Base-by-base conservation (phyloP, 30 jellyfish, hydroid and myxozoan species). In the Chrysaora quinquecirrha region DNA sequence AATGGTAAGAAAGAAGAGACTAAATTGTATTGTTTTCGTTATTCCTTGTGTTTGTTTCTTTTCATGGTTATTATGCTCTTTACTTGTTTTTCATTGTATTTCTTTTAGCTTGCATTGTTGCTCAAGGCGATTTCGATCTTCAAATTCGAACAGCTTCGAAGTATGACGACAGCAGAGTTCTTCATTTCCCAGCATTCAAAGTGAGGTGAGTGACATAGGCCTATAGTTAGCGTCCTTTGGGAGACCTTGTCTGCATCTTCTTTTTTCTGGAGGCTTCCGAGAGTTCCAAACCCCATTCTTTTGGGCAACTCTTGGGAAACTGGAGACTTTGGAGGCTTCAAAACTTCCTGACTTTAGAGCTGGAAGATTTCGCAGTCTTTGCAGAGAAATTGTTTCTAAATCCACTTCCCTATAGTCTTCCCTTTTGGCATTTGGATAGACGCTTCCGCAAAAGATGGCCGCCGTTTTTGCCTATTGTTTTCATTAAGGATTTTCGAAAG, bases 131-230 rank as follows among this genome's bases (percentile, higher is more conserved):
- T 54, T 88, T 87, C 62, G 99, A 94, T 62, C 75, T 94, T 83
- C 88, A 73, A 25, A 87, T 95, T 46, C 62, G 97, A 35, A 94
- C 96, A 71, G 99, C 99, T 16, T 94, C 99, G 31, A 94, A 94
- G 46, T 94, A 94, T 78, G 99, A 94, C 64, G 99, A 94, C 79
- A 81, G 93, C 67, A 72, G 87, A 64, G 99, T 94, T 29, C 65
- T 88, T 20, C 99, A 88, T 73, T 85, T 87, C 29, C 99, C 99
- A 24, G 85, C 71, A 20, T 83, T 94, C 43, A 85, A 84, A 75
- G 49, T 94, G 29, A 50, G 87, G 99, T 94, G 69, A 27, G 76
- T n/a, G 28, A 4, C 30, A 23, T 20, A n/a, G 21, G 7, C 30
- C 74, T 21, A 49, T 6, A 11, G 10, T 61, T 61, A 61, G 14